A percentile compares a stretch with the other conserved stretches of the same genome.
phyloP scores from a whole-genome alignment of 2,888 invertebrate species.

The Nebria brevicollis region DNA sequence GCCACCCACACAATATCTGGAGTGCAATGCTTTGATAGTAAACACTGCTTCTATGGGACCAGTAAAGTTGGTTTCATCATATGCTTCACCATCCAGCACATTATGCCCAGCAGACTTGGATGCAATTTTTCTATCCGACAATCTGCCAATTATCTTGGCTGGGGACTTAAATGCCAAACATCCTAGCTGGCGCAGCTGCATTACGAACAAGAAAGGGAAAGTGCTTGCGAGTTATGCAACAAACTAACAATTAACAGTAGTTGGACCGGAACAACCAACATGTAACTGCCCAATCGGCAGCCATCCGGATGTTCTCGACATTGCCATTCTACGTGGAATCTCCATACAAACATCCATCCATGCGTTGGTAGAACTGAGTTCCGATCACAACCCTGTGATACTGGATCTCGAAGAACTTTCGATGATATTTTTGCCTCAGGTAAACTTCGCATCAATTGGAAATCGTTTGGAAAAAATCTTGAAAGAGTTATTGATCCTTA shows the following conservation, averaged over 20 bases:
- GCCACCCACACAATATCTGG: background rate
- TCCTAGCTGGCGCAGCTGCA: background rate
- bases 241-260: background rate
- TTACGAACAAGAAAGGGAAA: background rate
- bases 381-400: conserved; percentile 10
- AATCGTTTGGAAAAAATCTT: background rate
- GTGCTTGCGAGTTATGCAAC: background rate
- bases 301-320: background rate
- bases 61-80: background rate
- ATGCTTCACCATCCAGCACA: background rate
- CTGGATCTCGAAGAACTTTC: background rate
- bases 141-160: background rate
- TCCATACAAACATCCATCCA: background rate
- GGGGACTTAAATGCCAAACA: conserved; percentile 5
- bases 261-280: background rate
- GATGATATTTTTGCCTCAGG: background rate
- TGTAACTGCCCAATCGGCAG: background rate
- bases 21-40: background rate
- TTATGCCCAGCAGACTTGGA: background rate
- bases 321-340: background rate
- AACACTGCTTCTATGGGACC: background rate
- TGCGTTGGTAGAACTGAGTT: background rate
- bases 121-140: background rate
- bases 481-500: background rate
- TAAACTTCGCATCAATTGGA: background rate